A percentile compares a stretch with the other conserved stretches of the same genome.
phyloP scores from a whole-genome alignment of 2,113 vertebrate genomes.

The Acanthisitta chloris region DNA sequence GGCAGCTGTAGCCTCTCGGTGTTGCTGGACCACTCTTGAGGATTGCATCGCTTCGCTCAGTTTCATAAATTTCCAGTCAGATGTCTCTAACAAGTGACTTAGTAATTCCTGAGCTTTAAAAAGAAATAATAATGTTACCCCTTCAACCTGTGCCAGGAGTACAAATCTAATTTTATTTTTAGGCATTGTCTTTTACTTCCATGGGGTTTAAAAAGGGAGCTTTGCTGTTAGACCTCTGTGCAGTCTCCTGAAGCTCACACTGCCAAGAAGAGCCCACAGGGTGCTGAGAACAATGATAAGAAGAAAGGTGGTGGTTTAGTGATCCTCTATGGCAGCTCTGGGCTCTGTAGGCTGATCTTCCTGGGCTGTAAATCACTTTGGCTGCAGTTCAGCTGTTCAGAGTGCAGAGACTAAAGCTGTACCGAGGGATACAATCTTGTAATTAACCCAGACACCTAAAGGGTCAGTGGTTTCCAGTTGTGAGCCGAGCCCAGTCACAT shows the following conservation, averaged over 20 bases:
- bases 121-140: not conserved
- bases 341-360: not conserved
- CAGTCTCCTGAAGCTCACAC: not conserved
- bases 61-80: not conserved
- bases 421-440: not conserved
- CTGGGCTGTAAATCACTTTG: not conserved
- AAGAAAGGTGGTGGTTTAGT: not conserved
- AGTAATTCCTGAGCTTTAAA: conserved; percentile 11
- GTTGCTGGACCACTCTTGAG: not conserved
- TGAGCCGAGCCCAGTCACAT: not conserved
- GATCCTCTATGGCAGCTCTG: not conserved
- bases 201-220: conserved; percentile 5
- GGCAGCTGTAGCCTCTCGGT: not conserved
- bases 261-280: not conserved
- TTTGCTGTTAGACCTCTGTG: not conserved
- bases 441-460: not conserved
- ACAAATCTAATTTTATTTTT: not conserved
- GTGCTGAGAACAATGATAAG: not conserved
- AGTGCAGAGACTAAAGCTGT: not conserved
- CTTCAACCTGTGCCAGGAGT: not conserved
- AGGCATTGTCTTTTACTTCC: not conserved
- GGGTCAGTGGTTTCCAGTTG: not conserved
- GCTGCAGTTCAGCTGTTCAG: not conserved
- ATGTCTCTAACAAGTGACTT: conserved; percentile 1
- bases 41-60: not conserved